These are phyloP conservation scores for Trichoplusia ni DNA, from an alignment of 1,140 invertebrate species.

Conservation along the genomic window DNA sequence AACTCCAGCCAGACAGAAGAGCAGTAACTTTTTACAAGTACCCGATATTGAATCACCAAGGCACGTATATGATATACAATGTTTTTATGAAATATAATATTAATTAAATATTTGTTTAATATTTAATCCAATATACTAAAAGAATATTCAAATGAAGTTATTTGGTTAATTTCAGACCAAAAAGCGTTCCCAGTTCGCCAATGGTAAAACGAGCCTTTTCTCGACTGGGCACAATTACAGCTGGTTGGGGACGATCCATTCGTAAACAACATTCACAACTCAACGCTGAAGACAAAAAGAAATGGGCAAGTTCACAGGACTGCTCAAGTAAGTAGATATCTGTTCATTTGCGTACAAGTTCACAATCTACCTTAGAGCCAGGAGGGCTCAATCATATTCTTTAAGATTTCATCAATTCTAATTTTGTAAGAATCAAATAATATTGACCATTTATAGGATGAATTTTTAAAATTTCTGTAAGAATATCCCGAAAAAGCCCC, in stretches of 20 bases:
- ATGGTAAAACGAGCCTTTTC: conserved; percentile 96
- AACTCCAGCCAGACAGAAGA: conserved; percentile 89
- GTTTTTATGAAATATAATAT: background rate
- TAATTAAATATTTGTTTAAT: background rate
- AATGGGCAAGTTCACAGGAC: conserved; percentile 95
- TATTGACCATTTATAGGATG: too few species aligned
- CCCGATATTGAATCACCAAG: conserved; percentile 83
- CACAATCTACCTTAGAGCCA: background rate
- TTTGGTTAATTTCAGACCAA: conserved; percentile 83
- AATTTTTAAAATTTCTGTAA: too few species aligned
- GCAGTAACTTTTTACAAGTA: conserved; percentile 95
- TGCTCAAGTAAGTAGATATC: conserved; percentile 89
- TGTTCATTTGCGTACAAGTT: background rate
- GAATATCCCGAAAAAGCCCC: too few species aligned
- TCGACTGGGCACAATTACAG: conserved; percentile 92
- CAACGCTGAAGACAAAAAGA: conserved; percentile 93
- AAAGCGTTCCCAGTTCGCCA: conserved; percentile 96
- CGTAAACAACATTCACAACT: conserved; percentile 87
- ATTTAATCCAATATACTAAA: background rate
- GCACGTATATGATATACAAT: conserved; percentile 43
- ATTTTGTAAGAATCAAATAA: too few species aligned
- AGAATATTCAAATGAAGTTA: background rate
- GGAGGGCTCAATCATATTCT: background rate
- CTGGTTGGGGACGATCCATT: conserved; percentile 93
- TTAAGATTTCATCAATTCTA: too few species aligned